A percentile compares a stretch with the other conserved stretches of the same genome.
Evolutionary conservation across 2,888 invertebrate species (phyloP).

Genomic region (Epinotia demarniana): DNA sequence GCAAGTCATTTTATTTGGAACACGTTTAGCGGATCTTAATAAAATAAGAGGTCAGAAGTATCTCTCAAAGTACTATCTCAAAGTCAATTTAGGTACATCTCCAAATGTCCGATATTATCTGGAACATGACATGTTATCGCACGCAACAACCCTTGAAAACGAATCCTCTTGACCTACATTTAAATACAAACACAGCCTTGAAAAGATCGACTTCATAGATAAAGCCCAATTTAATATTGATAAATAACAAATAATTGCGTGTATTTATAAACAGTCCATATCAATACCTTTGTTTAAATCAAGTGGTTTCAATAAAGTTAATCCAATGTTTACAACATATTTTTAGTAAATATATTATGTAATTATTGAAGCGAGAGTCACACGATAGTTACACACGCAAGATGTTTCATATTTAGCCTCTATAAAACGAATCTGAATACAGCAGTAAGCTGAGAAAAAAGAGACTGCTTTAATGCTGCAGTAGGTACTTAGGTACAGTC

Average conservation of each 20-base stretch:
- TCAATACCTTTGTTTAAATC: no score
- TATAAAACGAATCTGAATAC: no score
- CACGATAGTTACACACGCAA: background rate
- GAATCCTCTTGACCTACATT: conserved; percentile 77
- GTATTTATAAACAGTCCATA: background rate
- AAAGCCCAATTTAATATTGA: conserved; percentile 45
- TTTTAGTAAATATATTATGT: background rate
- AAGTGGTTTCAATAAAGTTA: no score
- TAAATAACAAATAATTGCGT: background rate
- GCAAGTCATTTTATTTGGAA: background rate
- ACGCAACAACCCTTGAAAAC: conserved; percentile 71
- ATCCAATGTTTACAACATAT: no score
- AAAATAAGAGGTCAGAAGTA: no score
- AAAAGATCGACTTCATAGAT: conserved; percentile 67
- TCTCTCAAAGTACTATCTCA: background rate
- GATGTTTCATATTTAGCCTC: background rate
- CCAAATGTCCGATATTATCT: conserved; percentile 31
- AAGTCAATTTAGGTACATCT: conserved; percentile 1
- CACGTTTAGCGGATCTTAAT: background rate
- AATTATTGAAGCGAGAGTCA: background rate
- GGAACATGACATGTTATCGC: conserved; percentile 62
- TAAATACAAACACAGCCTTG: conserved; percentile 72
- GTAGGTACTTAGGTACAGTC: background rate
- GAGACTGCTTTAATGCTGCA: no score
- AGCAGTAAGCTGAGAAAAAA: no score